Evolutionary conservation across 2,888 invertebrate genomes (phyloP).

Genomic region (Scaeva pyrastri): DNA sequence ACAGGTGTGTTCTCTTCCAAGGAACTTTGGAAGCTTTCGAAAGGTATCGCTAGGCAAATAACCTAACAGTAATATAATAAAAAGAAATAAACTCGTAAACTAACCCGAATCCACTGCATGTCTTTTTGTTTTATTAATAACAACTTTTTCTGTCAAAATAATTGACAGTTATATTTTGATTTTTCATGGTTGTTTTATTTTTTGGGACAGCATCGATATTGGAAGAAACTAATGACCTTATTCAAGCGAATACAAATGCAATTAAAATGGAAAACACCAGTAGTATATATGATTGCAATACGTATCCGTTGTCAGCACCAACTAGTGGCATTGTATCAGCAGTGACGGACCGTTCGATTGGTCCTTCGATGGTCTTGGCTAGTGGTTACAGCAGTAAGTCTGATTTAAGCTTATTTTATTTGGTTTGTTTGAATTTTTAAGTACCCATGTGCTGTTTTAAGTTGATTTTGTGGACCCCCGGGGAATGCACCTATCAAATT

Average conservation of each 20-base stretch:
- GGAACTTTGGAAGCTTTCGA: constrained; percentile 99
- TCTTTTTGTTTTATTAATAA: constrained; percentile 6
- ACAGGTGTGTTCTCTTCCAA: constrained; percentile 99
- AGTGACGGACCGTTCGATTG: constrained; percentile 78
- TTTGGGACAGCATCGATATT: constrained; percentile 93
- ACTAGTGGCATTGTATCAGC: constrained; percentile 81
- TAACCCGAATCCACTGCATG: constrained; percentile 55
- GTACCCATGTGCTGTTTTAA: constrained; percentile 53
- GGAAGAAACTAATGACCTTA: constrained; percentile 91
- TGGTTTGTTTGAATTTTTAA: not conserved
- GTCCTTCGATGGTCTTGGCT: constrained; percentile 88
- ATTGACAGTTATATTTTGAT: constrained; percentile 5
- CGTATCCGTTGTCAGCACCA: constrained; percentile 88
- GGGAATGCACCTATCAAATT: constrained; percentile 81
- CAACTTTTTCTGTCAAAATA: not conserved
- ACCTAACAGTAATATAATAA: constrained; percentile 59
- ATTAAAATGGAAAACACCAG: constrained; percentile 92
- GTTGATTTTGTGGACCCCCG: constrained; percentile 84
- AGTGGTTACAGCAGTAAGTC: constrained; percentile 92
- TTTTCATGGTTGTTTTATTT: constrained; percentile 16
- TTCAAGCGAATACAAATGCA: constrained; percentile 86
- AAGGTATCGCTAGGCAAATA: constrained; percentile 87
- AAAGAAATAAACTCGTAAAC: constrained; percentile 22
- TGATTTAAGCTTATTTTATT: not conserved
- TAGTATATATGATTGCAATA: constrained; percentile 90